Conservation (phyloP, 2,113 vertebrate species). For the Xiphophorus couchianus region DNA sequence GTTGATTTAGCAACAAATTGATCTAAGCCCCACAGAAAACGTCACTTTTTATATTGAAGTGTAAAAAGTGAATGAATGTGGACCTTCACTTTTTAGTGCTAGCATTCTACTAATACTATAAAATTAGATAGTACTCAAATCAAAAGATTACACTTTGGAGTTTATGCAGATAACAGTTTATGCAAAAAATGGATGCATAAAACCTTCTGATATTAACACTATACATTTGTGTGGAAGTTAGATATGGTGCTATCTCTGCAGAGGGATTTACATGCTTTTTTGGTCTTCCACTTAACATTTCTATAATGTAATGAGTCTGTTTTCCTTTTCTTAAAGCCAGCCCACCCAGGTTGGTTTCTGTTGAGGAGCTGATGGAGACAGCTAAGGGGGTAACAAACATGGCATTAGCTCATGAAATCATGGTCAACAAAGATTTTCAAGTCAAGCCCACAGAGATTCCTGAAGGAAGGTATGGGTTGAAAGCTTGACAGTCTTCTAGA, state of each 20-base stretch:
- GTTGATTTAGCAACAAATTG: too few species aligned
- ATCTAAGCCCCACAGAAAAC: too few species aligned
- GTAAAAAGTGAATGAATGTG: too few species aligned
- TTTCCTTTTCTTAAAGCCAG: constrained; percentile 81
- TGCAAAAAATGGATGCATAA: neutral
- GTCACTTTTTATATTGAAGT: too few species aligned
- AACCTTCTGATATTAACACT: neutral
- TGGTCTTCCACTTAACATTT: neutral
- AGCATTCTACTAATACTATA: too few species aligned
- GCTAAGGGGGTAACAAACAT: constrained; percentile 94
- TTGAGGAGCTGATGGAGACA: constrained; percentile 92
- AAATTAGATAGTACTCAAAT: too few species aligned
- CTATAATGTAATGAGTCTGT: neutral
- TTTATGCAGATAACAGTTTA: neutral
- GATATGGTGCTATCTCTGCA: neutral
- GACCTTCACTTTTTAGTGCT: too few species aligned
- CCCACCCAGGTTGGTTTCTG: constrained; percentile 85
- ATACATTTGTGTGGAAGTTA: neutral
- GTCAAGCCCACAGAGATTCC: constrained; percentile 87
- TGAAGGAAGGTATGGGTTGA: constrained; percentile 86
- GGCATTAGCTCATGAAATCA: constrained; percentile 95
- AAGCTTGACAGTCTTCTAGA: neutral
- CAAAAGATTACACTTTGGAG: neutral
- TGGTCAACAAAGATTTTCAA: constrained; percentile 88
- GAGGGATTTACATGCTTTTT: neutral